phyloP scores from a whole-genome alignment of 2,888 invertebrate species.

The Monoplex corrugatus region DNA sequence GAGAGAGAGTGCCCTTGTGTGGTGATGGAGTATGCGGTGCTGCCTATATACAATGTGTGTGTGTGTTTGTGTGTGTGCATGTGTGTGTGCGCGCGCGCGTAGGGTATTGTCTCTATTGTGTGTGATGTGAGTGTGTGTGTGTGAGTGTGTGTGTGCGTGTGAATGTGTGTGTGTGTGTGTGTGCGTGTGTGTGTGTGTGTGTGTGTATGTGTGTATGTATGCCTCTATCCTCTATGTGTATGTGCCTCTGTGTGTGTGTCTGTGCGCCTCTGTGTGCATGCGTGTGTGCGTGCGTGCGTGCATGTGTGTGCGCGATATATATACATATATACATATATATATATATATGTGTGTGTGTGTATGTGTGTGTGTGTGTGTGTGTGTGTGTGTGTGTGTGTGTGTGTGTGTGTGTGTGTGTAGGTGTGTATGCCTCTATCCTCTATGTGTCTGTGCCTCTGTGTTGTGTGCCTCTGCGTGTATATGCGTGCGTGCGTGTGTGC shows the following conservation, averaged over 20 bases:
- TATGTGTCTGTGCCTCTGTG: not conserved
- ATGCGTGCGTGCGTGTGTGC: not conserved
- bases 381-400: not conserved
- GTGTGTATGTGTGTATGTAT: not conserved
- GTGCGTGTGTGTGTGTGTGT: not conserved
- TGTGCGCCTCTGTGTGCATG: not conserved
- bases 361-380: not conserved
- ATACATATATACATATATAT: no score
- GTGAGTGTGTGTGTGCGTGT: not conserved
- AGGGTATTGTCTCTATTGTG: no score
- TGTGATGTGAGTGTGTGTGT: not conserved
- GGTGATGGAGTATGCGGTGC: no score
- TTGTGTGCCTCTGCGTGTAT: not conserved
- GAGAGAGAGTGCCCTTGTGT: no score
- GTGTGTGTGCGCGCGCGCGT: no score
- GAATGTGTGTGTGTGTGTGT: not conserved
- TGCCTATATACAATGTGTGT: no score
- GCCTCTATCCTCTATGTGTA: not conserved
- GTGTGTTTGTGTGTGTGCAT: no score
- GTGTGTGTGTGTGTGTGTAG: not conserved
- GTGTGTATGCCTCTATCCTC: no score
- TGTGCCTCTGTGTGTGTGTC: not conserved
- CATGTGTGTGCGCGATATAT: not conserved
- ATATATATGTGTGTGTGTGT: not conserved
- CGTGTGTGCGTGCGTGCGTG: not conserved